Base-by-base conservation (phyloP, 2,797 vertebrate species). In the Erithacus rubecula region DNA sequence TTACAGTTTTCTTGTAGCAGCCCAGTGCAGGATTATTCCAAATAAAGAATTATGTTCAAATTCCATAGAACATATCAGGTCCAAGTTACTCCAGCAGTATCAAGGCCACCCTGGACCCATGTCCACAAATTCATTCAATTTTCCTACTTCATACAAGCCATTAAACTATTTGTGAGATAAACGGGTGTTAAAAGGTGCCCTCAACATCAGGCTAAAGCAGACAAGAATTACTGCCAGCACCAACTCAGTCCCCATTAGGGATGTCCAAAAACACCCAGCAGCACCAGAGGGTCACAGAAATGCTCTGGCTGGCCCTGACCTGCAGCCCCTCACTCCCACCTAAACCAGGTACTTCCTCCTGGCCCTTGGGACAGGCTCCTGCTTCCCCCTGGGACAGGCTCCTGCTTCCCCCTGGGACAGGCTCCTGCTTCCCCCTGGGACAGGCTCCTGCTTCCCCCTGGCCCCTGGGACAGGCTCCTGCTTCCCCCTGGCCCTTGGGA, bases 201-300 rank as follows among this genome's bases (percentile, higher is more conserved):
- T 43, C 23, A 11, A 4, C 0, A 0, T 11, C 22, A 9, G 7
- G 55, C 29, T 41, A 30, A 65, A 26, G 27, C 59, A 44, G 65
- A 26, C 29, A 21, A 46, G 12, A 64, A 37, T 12, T 26, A 12
- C 51, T 19, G 8, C 1, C 69, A 58, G 82, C 21, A 47, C 24
- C 19, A 34, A 3, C 27, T 19, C 27, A 2, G 10, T 1, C 30
- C 21, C 3, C 7, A 5, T 3, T 2, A 34, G 26, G 0, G 12
- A 64, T 3, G 9, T 0, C 56, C 24, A 11, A 1, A 36, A 0
- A 23, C 46, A 14, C 7, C 2, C 41, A 19, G 2, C 19, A 58
- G 52, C 30, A 56, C 2, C 30, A 62, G 16, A 20, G 34, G 3
- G 37, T 11, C 53, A 29, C 39, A 43, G 12, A 24, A 32, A 6